Base-by-base conservation (phyloP, 2,113 vertebrate genomes). In the Puntigrus tetrazona region DNA sequence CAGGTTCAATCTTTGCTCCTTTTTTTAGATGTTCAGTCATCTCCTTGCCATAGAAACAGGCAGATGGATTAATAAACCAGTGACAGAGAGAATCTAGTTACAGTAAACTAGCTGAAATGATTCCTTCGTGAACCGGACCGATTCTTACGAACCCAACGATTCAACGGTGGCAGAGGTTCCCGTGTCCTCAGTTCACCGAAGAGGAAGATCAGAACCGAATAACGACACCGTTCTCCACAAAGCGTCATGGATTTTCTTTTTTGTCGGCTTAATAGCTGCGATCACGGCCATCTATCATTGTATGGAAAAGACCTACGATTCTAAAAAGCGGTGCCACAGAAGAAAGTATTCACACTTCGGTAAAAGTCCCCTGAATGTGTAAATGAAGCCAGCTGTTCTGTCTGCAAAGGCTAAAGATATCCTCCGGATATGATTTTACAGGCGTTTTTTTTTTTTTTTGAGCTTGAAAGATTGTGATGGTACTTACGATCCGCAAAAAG, bases 401-500 rank as follows among this genome's bases (percentile, higher is more conserved):
- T 73, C 22, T 22, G 57, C 70, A 45, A n/a, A 47, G n/a, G 59
- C 70, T 61, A 77, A 72, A 34, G 47, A 36, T 61, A 63, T 79
- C 55, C 34, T 57, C 72, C 1, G 5, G 75, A 82, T 25, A 84
- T 27, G 11, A 82, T 65, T 36, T 72, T 63, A 16, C 20, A 77
- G 38, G 27, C 41, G 70, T 82, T 72, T 57, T 25, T 34, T n/a
- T n/a, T n/a, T n/a, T n/a, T n/a, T n/a, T n/a, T n/a, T 36, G 59
- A 45, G 61, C 78, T 70, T 78, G 6, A 63, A 47, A 43, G 4
- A 50, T 78, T 47, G 55, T 47, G 31, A 74, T 43, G 78, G 27
- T 50, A 63, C 76, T 25, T 63, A 16, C 57, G 61, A 85, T 85
- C 79, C 80, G 69, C 38, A 59, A 61, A 50, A 75, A 67, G 63